These are phyloP conservation scores for Ceyx melanurus DNA, from an alignment of 2,113 vertebrate species.

Conservation along the genomic window DNA sequence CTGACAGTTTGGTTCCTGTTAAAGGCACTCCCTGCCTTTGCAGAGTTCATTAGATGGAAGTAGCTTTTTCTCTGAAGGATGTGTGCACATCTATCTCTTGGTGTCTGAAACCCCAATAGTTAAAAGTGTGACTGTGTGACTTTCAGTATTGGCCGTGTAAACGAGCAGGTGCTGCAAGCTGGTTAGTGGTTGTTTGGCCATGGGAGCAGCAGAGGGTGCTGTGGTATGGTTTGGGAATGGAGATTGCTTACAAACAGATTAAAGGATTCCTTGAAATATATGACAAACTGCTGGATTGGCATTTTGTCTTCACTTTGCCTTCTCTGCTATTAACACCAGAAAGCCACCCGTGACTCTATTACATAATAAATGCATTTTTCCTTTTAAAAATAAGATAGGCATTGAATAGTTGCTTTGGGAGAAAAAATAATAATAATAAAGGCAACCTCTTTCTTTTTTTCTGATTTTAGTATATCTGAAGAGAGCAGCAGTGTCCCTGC, in stretches of 20 bases:
- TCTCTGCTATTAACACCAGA: not conserved
- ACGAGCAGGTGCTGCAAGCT: not conserved
- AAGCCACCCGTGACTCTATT: rapidly evolving
- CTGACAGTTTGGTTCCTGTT: not conserved
- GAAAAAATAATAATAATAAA: not conserved
- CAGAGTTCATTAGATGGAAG: not conserved
- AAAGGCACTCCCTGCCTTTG: not conserved
- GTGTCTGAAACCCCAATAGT: not conserved
- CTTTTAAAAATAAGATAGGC: not conserved
- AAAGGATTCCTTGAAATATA: not conserved
- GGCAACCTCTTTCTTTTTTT: not conserved
- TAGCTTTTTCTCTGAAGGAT: not conserved
- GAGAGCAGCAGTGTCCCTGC: constrained; percentile 77
- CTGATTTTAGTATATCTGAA: constrained; percentile 85
- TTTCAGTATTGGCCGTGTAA: not conserved
- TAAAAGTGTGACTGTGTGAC: not conserved
- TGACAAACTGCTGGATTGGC: not conserved
- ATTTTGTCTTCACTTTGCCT: not conserved
- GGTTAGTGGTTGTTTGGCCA: not conserved
- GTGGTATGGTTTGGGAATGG: not conserved
- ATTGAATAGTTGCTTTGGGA: not conserved
- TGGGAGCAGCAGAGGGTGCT: constrained; percentile 25
- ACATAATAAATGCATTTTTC: not conserved
- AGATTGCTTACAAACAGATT: not conserved
- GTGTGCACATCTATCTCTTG: not conserved